Base-by-base conservation (phyloP, 2,888 invertebrate species). In the Aricia artaxerxes region DNA sequence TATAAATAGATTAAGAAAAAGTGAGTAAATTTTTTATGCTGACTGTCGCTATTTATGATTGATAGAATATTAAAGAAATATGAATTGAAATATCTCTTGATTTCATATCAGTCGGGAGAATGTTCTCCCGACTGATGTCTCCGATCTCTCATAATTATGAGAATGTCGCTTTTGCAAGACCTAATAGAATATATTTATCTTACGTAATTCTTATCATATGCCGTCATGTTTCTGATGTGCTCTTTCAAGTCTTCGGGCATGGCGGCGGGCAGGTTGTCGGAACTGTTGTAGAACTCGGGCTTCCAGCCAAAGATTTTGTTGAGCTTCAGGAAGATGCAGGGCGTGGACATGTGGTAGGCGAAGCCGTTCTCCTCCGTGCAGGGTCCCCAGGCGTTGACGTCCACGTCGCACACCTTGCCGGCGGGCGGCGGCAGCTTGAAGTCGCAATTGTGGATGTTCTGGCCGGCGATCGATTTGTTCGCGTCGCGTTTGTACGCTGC, bases 261-360 rank as follows among this genome's bases (percentile, higher is more conserved):
- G 1, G 95, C 95, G 0, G 89, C 85, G 0, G 98, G 98, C 77
- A 98, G 93, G 79, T 94, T 90, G 9, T 94, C 92, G 0, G 97
- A 95, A 82, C 96, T 96, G 86, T 97, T 97, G 88, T 97, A 98
- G 86, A 96, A 97, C 57, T 97, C 95, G 0, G 99, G 99, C 82
- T 95, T 94, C 99, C 99, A 99, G 35, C 97, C 98, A 85, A 96
- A 98, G 86, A 99, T 98, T 95, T 97, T 98, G 94, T 99, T 99
- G 69, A 99, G 94, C 90, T 99, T 99, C 80, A 99, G 95, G 88
- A 99, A 97, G 82, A 99, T 95, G 91, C 99, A 99, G 0, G 99
- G 99, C 35, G 97, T 96, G 72, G 98, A 98, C 87, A 97, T 97
- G 88, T 98, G 97, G 91, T 98, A 99, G 81, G 98, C 98, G 90